These are phyloP conservation scores for Kryptolebias marmoratus DNA, from an alignment of 2,113 vertebrate species.

Conservation along the genomic window DNA sequence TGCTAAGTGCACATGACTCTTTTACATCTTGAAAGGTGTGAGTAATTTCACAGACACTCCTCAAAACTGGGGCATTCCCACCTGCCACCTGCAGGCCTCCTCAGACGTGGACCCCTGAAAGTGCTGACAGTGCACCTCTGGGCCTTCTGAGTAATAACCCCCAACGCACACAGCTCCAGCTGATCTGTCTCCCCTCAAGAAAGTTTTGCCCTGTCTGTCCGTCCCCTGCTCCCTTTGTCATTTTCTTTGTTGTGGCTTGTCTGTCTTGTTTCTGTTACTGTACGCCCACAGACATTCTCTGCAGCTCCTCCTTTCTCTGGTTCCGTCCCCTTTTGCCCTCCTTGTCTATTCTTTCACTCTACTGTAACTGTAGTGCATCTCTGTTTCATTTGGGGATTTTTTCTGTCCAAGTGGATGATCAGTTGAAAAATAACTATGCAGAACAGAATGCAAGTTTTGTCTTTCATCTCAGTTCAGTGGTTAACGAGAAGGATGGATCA, in stretches of 20 bases:
- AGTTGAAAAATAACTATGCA: conserved; percentile 42
- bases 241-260: conserved; percentile 41
- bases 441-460: conserved; percentile 17
- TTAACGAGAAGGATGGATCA: conserved; percentile 60
- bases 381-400: conserved; percentile 53
- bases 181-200: conserved; percentile 26
- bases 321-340: not conserved
- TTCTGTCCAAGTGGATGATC: conserved; percentile 46
- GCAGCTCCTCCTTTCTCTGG: not conserved
- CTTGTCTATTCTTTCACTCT: conserved; percentile 18
- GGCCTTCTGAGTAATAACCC: conserved; percentile 24
- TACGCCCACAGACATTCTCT: not conserved
- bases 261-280: conserved; percentile 2
- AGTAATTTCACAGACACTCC: conserved; percentile 14
- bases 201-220: conserved; percentile 35
- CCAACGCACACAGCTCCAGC: conserved; percentile 30
- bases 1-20: not conserved
- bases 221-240: conserved; percentile 46
- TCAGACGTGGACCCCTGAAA: conserved; percentile 60
- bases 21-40: not conserved
- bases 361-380: conserved; percentile 33
- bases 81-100: conserved; percentile 67
- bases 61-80: conserved; percentile 59
- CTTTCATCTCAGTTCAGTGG: conserved; percentile 54
- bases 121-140: conserved; percentile 58